phyloP scores from a whole-genome alignment of 2,888 invertebrate species.

The Isoperla grammatica region DNA sequence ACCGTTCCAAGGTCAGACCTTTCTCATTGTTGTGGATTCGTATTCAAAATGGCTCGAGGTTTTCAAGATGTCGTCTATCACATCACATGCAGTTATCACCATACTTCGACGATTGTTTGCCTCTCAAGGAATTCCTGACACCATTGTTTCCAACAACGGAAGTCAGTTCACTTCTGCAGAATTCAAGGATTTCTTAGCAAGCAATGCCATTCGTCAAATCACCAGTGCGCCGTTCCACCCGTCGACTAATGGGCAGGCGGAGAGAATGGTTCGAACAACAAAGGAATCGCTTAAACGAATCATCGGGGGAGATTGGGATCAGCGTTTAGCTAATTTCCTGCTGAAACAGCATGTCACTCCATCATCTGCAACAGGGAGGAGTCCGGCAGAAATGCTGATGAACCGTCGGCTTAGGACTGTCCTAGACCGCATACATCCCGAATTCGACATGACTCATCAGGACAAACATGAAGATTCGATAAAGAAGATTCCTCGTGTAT shows the following conservation, averaged over 20 bases:
- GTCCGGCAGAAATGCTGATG: constrained; percentile 29
- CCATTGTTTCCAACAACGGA: constrained; percentile 34
- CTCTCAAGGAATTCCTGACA: constrained; percentile 32
- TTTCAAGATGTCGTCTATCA: constrained; percentile 20
- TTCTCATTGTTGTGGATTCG: constrained; percentile 32
- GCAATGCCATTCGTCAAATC: constrained; percentile 29
- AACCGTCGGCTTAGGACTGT: constrained; percentile 24
- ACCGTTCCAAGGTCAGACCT: constrained; percentile 26
- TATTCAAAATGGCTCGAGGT: constrained; percentile 32
- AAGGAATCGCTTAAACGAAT: constrained; percentile 22
- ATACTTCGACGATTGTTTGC: constrained; percentile 28
- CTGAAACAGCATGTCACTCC: constrained; percentile 28
- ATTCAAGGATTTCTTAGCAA: constrained; percentile 31
- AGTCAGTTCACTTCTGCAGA: constrained; percentile 34
- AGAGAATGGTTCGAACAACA: constrained; percentile 33
- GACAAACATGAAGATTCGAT: too few species aligned
- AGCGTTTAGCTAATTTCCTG: constrained; percentile 22
- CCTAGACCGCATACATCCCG: constrained; percentile 19
- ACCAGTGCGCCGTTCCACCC: constrained; percentile 32
- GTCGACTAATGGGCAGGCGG: constrained; percentile 34
- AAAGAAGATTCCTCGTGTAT: too few species aligned
- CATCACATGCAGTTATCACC: constrained; percentile 24
- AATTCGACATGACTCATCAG: background rate
- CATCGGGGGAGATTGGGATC: constrained; percentile 6
- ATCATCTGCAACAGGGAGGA: constrained; percentile 26